Base-by-base conservation (phyloP, 35 echinoderm and acorn worm species). In the Lytechinus variegatus region DNA sequence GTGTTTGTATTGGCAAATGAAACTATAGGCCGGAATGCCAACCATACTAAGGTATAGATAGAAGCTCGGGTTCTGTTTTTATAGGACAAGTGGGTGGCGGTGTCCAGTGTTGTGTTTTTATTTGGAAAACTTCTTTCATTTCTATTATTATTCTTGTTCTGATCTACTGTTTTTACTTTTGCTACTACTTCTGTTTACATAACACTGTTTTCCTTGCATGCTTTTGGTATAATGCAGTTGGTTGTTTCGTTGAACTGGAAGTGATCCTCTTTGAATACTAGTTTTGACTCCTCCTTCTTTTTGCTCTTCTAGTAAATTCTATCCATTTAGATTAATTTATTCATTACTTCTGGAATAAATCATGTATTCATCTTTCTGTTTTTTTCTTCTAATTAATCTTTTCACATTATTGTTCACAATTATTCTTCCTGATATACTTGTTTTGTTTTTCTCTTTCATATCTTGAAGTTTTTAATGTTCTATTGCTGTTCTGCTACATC, bases 1-100 rank as follows among this genome's bases (percentile, higher is more conserved):
- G 14, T 79, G 66, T 79, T 79, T 79, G 66, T 79, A 79, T 79
- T 79, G 66, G 66, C 66, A 79, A 16, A 79, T 79, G n/a, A 79
- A 79, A 79, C 66, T n/a, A 24, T 79, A n/a, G 66, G 19, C 66
- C 3, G 21, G 66, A 79, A 79, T 79, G 66, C 66, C 66, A n/a
- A 79, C 66, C 16, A 79, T 79, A 24, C 66, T 79, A 24, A 79
- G 66, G 6, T 4, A 16, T 21, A 24, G 66, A 7, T 24, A 5
- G 19, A 5, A 79, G 19, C 16, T 79, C 66, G 1, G 66, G 66
- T 79, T 79, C n/a, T 79, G 66, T 79, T 79, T 79, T 79, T 16
- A 79, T 79, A 79, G 19, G 19, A 24, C 66, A 79, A 79, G 66
- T 79, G 66, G 66, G 66, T 79, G 66, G 19, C 3, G 66, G 66